phyloP scores from a whole-genome alignment of 1,140 invertebrate species.

The Drosophila malerkotliana region DNA sequence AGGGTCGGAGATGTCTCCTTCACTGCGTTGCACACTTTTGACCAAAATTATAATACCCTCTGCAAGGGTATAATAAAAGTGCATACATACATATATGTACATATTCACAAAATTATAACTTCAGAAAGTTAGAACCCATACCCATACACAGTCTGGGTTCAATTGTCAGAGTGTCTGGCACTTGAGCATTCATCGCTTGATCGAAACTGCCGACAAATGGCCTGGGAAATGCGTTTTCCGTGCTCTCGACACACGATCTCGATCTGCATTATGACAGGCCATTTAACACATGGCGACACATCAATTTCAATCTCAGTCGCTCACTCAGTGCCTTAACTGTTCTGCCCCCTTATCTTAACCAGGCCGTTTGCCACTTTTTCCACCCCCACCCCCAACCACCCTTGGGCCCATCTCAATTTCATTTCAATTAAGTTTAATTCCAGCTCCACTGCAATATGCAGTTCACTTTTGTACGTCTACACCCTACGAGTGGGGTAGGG shows the following conservation, averaged over 20 bases:
- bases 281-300: slow-evolving; percentile 60
- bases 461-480: slow-evolving; percentile 8
- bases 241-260: slow-evolving; percentile 25
- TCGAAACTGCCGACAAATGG: slow-evolving; percentile 37
- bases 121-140: neutral
- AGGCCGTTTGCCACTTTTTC: neutral
- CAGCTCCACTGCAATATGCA: slow-evolving; percentile 36
- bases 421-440: slow-evolving; percentile 79
- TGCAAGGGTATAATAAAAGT: too few relatives aligned
- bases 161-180: slow-evolving; percentile 59
- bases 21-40: too few relatives aligned
- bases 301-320: slow-evolving; percentile 53
- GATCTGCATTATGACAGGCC: slow-evolving; percentile 63
- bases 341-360: neutral
- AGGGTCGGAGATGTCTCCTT: too few relatives aligned
- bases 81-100: too few relatives aligned
- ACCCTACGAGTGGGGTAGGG: slow-evolving; percentile 1
- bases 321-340: slow-evolving; percentile 1
- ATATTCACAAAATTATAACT: neutral
- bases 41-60: too few relatives aligned
- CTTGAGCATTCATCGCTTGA: slow-evolving; percentile 57
- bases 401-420: slow-evolving; percentile 58
- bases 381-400: neutral
- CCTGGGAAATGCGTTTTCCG: slow-evolving; percentile 35
- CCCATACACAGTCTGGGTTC: neutral